phyloP scores from a whole-genome alignment of 2,888 invertebrate genomes.

The Sarcophaga rosellei region DNA sequence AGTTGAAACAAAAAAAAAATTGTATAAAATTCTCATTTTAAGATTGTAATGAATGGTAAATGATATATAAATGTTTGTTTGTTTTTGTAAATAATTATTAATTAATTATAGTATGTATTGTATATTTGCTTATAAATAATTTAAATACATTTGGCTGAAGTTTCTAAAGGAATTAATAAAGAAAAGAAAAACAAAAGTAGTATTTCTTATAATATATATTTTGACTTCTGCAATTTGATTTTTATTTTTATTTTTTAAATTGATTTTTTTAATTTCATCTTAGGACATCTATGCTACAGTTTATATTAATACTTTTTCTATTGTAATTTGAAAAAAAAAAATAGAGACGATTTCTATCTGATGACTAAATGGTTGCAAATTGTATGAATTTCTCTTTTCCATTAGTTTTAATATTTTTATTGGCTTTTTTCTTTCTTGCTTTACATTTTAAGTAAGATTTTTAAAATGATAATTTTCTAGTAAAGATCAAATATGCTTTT shows the following conservation, averaged over 20 bases:
- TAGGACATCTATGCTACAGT: slow-evolving; percentile 39
- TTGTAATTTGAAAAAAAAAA: slow-evolving; percentile 14
- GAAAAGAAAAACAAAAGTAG: not conserved
- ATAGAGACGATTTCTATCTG: not conserved
- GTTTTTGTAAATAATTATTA: slow-evolving; percentile 24
- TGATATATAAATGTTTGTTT: not conserved
- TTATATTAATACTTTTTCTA: slow-evolving; percentile 47
- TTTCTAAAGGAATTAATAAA: slow-evolving; percentile 23
- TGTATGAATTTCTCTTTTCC: slow-evolving; percentile 11
- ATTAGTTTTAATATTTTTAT: not conserved
- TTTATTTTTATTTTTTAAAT: slow-evolving; percentile 25
- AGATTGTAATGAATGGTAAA: slow-evolving; percentile 21
- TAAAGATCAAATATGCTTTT: too few relatives aligned
- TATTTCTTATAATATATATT: slow-evolving; percentile 39
- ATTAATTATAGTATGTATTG: slow-evolving; percentile 34
- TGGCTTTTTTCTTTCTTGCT: not conserved
- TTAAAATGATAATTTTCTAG: too few relatives aligned
- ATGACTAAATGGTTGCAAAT: slow-evolving; percentile 2
- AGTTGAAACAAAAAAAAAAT: slow-evolving; percentile 17
- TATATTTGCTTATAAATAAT: slow-evolving; percentile 48
- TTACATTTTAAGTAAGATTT: not conserved
- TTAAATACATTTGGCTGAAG: slow-evolving; percentile 64
- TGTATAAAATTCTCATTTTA: slow-evolving; percentile 14
- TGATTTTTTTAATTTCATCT: not conserved
- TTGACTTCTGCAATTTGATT: slow-evolving; percentile 56